These are phyloP conservation scores for Ditylenchus dipsaci DNA, from an alignment of 1,140 invertebrate species.

Conservation along the genomic window DNA sequence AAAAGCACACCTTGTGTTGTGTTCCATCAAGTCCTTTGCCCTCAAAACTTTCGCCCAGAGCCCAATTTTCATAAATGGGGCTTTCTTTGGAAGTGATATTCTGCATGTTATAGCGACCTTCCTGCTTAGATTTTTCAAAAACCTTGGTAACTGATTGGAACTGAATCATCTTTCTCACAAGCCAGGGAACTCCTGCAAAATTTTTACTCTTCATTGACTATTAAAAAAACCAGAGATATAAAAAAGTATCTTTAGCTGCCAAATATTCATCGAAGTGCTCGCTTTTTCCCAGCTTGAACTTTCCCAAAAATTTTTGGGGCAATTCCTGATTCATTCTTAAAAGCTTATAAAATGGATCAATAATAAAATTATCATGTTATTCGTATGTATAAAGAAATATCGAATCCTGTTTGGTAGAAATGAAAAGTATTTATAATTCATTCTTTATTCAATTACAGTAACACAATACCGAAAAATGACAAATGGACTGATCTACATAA, in stretches of 20 bases:
- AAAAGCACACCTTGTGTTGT: slow-evolving; percentile 33
- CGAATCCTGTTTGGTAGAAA: too few species aligned
- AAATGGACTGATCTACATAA: background rate
- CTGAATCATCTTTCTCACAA: slow-evolving; percentile 54
- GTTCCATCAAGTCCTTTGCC: slow-evolving; percentile 40
- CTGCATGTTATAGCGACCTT: slow-evolving; percentile 40
- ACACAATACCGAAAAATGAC: too few species aligned
- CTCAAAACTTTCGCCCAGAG: slow-evolving; percentile 34
- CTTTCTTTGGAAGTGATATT: slow-evolving; percentile 45
- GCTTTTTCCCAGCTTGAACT: slow-evolving; percentile 47
- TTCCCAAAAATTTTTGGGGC: slow-evolving; percentile 50
- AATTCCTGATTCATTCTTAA: slow-evolving; percentile 16
- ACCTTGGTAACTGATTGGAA: slow-evolving; percentile 50
- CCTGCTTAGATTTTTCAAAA: slow-evolving; percentile 29
- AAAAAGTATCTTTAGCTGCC: slow-evolving; percentile 36
- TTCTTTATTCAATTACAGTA: too few species aligned
- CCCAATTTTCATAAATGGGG: slow-evolving; percentile 36
- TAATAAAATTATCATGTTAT: too few species aligned
- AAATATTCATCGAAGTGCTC: slow-evolving; percentile 57
- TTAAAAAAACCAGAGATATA: background rate
- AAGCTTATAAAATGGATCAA: too few species aligned
- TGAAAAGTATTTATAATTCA: too few species aligned
- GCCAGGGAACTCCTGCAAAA: slow-evolving; percentile 50
- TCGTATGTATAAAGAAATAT: too few species aligned
- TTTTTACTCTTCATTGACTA: too few species aligned